phyloP scores from a whole-genome alignment of 1,140 invertebrate genomes.

The Drosophila dunni region DNA sequence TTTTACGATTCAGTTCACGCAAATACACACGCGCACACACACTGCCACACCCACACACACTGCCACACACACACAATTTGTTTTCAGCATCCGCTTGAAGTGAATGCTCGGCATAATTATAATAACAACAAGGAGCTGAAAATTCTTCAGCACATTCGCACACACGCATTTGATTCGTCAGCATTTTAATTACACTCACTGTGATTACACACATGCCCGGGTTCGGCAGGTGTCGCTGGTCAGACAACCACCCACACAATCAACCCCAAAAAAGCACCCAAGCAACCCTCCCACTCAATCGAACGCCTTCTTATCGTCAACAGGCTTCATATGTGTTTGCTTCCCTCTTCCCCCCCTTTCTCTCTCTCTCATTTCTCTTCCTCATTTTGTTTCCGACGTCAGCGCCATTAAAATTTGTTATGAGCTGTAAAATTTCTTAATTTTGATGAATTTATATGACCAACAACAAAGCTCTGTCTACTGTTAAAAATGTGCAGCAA shows the following conservation, averaged over 20 bases:
- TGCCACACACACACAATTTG: neutral
- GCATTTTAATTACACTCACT: constrained; percentile 68
- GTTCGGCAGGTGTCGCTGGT: constrained; percentile 62
- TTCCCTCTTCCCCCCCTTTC: neutral
- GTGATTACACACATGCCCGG: constrained; percentile 51
- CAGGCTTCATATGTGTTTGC: constrained; percentile 50
- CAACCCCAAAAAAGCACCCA: constrained; percentile 19
- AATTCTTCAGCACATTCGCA: constrained; percentile 18
- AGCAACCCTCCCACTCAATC: constrained; percentile 24
- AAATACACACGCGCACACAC: neutral
- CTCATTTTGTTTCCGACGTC: constrained; percentile 40
- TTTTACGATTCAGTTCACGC: neutral
- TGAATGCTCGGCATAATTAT: constrained; percentile 35
- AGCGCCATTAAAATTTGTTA: constrained; percentile 73
- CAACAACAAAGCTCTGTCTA: constrained; percentile 35
- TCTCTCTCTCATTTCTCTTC: neutral
- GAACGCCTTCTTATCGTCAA: constrained; percentile 59
- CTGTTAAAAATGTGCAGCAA: constrained; percentile 52
- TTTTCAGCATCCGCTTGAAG: constrained; percentile 36
- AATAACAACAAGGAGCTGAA: constrained; percentile 6
- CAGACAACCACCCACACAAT: constrained; percentile 37
- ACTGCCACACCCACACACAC: neutral
- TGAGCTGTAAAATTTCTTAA: constrained; percentile 78
- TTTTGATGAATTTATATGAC: constrained; percentile 76
- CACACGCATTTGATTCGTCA: constrained; percentile 44